phyloP scores from a whole-genome alignment of 1,140 invertebrate species.

The Lamellibrachia luymesi region DNA sequence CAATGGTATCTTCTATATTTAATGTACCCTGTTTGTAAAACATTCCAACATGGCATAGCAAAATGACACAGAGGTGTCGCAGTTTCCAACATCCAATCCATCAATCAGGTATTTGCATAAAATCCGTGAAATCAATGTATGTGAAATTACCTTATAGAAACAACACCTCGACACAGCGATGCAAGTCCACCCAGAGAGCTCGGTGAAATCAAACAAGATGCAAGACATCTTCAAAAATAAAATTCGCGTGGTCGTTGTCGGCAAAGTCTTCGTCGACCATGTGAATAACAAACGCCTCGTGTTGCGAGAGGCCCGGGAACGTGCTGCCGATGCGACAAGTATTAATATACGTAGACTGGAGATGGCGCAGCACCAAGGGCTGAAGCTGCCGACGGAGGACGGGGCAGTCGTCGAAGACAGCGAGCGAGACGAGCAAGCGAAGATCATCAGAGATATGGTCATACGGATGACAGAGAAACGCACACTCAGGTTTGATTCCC shows the following conservation, averaged over 20 bases:
- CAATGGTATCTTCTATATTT: background rate
- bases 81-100: no score
- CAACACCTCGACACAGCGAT: background rate
- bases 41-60: no score
- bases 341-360: background rate
- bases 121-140: background rate
- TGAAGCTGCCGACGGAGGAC: background rate
- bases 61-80: no score
- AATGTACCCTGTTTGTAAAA: no score
- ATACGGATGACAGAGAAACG: background rate
- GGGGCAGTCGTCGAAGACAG: background rate
- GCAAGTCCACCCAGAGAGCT: background rate
- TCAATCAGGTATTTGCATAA: background rate
- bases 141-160: background rate
- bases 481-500: background rate
- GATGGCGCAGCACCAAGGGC: background rate
- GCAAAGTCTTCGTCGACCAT: no score
- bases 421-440: background rate
- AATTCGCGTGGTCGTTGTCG: background rate
- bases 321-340: background rate
- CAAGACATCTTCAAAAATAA: background rate
- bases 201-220: no score
- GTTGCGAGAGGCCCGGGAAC: background rate
- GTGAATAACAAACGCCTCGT: background rate
- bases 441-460: background rate